Conservation (phyloP, 2,113 vertebrate species). For the Cephalopholis sonnerati region DNA sequence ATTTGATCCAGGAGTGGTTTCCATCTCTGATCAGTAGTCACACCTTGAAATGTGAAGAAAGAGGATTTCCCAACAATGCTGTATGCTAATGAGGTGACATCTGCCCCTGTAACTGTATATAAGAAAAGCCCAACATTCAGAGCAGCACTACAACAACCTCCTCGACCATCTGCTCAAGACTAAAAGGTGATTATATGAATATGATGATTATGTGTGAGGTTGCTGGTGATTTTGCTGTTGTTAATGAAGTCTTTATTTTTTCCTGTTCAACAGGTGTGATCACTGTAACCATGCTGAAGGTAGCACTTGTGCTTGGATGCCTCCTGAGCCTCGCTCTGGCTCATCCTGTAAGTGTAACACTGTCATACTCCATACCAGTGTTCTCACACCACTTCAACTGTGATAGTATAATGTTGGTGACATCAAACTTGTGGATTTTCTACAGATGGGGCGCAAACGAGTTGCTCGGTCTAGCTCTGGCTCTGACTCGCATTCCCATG, state of each 20-base stretch:
- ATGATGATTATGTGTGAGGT: neutral
- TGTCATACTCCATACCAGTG: neutral
- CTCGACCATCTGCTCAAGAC: slow-evolving; percentile 8
- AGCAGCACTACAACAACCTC: slow-evolving; percentile 12
- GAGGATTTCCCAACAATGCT: slow-evolving; percentile 24
- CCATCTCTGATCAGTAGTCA: neutral
- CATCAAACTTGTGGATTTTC: neutral
- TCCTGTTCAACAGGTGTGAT: slow-evolving; percentile 24
- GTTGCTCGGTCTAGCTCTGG: neutral
- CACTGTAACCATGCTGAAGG: slow-evolving; percentile 74
- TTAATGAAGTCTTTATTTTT: neutral
- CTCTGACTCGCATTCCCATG: neutral
- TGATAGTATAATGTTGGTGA: neutral
- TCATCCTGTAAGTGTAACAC: slow-evolving; percentile 66
- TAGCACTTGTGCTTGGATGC: slow-evolving; percentile 57
- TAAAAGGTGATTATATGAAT: slow-evolving; percentile 31
- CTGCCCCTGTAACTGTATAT: slow-evolving; percentile 36
- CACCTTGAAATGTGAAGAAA: neutral
- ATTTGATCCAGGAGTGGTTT: neutral
- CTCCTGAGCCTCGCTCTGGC: slow-evolving; percentile 69
- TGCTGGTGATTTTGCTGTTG: neutral
- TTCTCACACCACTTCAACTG: neutral
- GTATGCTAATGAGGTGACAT: slow-evolving; percentile 1
- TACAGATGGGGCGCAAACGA: slow-evolving; percentile 10
- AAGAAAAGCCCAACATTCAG: slow-evolving; percentile 30